Evolutionary conservation across 2,113 vertebrate species (phyloP).

Genomic region (Scophthalmus maximus): DNA sequence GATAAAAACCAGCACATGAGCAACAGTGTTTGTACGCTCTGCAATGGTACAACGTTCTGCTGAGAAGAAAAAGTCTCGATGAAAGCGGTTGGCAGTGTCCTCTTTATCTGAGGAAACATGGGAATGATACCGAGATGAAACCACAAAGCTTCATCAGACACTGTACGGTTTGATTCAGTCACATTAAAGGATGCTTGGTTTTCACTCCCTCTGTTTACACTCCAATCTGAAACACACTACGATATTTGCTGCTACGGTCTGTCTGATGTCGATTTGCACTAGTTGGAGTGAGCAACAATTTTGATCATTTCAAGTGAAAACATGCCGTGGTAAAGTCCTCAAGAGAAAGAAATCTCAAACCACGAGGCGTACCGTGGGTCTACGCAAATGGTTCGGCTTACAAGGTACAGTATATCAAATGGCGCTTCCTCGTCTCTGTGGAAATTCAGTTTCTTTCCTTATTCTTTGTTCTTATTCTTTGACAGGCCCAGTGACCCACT

Average conservation of each 20-base stretch:
- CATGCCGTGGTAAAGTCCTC: background rate
- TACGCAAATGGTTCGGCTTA: background rate
- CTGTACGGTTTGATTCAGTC: background rate
- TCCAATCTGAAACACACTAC: background rate
- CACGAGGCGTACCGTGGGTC: background rate
- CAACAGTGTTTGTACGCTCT: no score
- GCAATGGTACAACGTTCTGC: background rate
- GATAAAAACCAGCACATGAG: background rate
- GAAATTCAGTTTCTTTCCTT: conserved; percentile 2
- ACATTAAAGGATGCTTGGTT: background rate
- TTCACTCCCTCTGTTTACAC: background rate
- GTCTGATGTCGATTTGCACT: background rate
- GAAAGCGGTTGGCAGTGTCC: background rate
- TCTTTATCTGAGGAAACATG: background rate
- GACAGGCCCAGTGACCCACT: conserved; percentile 59
- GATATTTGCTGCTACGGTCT: background rate
- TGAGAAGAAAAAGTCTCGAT: background rate
- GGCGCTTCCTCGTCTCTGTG: background rate
- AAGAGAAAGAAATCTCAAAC: background rate
- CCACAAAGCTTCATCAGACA: background rate
- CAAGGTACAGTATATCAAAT: background rate
- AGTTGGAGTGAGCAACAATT: background rate
- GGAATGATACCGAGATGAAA: background rate
- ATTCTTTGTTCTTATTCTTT: no score
- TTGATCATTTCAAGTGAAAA: background rate